Base-by-base conservation (phyloP, 2,797 vertebrate genomes). In the Neosilurus mollespiculum region DNA sequence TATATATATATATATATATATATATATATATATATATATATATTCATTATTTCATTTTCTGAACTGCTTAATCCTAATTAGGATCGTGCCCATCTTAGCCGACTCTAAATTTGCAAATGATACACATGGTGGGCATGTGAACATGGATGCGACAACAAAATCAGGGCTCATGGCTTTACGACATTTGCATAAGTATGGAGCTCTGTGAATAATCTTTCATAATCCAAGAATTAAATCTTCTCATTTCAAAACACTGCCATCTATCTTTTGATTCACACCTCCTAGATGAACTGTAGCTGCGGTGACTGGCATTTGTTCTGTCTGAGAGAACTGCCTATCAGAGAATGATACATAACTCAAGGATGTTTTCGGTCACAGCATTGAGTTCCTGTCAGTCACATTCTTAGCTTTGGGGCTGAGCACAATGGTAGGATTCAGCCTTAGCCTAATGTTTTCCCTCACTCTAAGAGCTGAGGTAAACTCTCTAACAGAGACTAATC, bases 371-470 rank as follows among this genome's bases (percentile, higher is more conserved):
- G 87, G 81, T 86, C 76, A 72, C 85, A 87, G 71, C 81, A 83
- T 10, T 54, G 51, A 72, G 22, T 84, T 87, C 70, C 85, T 77
- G 79, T 82, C 76, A 37, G 37, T 86, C 75, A n/a, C 4, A 49
- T 15, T 71, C 53, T 51, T 9, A 53, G 75, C 76, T 70, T 83
- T 77, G 14, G 26, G 78, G 56, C 78, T 56, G 43, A 61, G 49
- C 80, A 87, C 87, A 88, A 87, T 82, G 80, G 73, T 76, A 78
- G 80, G 83, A 87, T 89, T 86, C 86, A 89, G 83, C 76, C 82
- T 85, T 62, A 6, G 16, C 64, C 30, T 75, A 51, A 58, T 81
- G 76, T 86, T 87, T 86, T 72, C 83, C 14, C 73, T 84, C 77
- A 78, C 5, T 43, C 79, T 82, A 81, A 65, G 88, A 77, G 80